Conservation (phyloP, 2,797 vertebrate genomes). For the Muscicapa striata region DNA sequence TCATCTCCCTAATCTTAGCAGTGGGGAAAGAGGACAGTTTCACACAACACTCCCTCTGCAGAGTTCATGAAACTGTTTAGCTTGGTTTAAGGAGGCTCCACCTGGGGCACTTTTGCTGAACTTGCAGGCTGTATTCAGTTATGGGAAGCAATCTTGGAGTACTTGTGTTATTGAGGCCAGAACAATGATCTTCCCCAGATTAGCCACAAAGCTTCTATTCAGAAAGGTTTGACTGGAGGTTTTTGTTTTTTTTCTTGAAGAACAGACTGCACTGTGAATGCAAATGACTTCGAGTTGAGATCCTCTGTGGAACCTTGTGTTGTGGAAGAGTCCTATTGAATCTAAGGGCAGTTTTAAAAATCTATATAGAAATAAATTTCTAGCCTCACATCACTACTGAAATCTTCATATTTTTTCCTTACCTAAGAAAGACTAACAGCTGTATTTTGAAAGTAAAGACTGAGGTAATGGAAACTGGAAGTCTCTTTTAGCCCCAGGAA, state of each 20-base stretch:
- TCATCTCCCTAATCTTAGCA: background rate
- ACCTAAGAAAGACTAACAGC: background rate
- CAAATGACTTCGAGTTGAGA: background rate
- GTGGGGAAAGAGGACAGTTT: background rate
- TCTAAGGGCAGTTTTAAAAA: background rate
- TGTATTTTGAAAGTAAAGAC: background rate
- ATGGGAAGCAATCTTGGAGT: background rate
- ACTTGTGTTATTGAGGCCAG: background rate
- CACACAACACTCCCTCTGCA: background rate
- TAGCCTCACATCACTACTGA: background rate
- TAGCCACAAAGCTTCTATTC: conserved; percentile 29
- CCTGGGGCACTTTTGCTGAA: background rate
- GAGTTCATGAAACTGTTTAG: background rate
- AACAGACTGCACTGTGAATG: background rate
- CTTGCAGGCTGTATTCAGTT: background rate
- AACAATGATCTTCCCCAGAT: conserved; percentile 12
- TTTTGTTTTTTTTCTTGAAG: background rate
- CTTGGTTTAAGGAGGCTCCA: background rate
- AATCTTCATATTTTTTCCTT: background rate
- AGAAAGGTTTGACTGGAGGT: background rate
- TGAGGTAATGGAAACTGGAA: background rate
- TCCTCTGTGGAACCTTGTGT: background rate
- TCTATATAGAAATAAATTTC: background rate
- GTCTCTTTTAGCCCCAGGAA: background rate
- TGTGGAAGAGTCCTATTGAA: background rate